Base-by-base conservation (phyloP, 2,113 vertebrate species). In the human region DNA sequence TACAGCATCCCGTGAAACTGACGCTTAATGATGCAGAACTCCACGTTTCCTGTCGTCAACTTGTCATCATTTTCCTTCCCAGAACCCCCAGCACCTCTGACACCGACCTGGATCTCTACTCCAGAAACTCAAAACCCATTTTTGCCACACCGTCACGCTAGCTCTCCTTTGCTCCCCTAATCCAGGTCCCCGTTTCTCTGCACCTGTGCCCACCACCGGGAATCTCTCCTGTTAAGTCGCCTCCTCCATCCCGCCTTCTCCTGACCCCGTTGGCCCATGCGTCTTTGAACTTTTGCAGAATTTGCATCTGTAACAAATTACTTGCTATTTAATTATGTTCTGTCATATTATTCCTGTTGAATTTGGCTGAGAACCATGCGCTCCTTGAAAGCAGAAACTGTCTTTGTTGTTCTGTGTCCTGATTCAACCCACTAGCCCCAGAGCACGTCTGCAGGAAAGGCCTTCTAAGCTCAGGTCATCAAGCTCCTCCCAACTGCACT, bases 281-380 rank as follows among this genome's bases (percentile, higher is more conserved):
- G 0, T 55, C 96, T 97, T 82, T 93, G 93, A 97, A 95, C 94
- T 61, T 48, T 18, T 27, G 6, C 45, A 14, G 81, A 66, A 89
- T 94, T 79, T 78, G 91, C 66, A 73, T 75, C 96, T 97, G 93
- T 78, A 90, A 86, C 93, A 79, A 82, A 93, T 96, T 72, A 73
- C 45, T 78, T 48, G 66, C 81, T 86, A 9, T 89, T 93, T 88
- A 88, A 70, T 93, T 78, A 68, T 17, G 18, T 52, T 48, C 89
- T 86, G 89, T 93, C 97, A 20, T 12, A 6, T 52, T 27, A 13
- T 79, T 92, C 78, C 4, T 92, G 91, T 97, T 94, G 97, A 82
- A 68, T 92, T 97, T 97, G 97, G 96, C 97, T 2, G 13, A 32
- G 82, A 68, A 35, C 79, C 6, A 7, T 0, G 17, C 14, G 2